These are phyloP conservation scores for Girardinus metallicus DNA, from an alignment of 2,797 vertebrate genomes.

Conservation along the genomic window DNA sequence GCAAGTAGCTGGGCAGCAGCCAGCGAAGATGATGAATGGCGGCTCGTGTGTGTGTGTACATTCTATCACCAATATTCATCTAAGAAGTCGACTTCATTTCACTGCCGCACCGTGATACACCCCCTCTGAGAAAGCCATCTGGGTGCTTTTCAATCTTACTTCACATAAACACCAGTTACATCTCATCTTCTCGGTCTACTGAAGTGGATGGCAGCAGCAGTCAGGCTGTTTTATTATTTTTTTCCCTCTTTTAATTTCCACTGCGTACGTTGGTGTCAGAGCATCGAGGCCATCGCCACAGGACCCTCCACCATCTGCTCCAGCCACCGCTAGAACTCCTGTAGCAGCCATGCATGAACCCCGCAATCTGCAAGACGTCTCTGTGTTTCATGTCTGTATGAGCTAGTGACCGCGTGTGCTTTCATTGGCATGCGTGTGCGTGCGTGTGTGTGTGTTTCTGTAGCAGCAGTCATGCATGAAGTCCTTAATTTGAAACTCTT, in stretches of 20 bases:
- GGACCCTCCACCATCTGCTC: constrained; percentile 76
- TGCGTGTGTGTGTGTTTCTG: constrained; percentile 30
- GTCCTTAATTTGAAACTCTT: constrained; percentile 56
- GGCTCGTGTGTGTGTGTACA: constrained; percentile 34
- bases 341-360: constrained; percentile 76
- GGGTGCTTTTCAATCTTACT: constrained; percentile 48
- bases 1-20: constrained; percentile 72
- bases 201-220: constrained; percentile 49
- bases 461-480: constrained; percentile 64
- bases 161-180: constrained; percentile 67
- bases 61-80: constrained; percentile 66
- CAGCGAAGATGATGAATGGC: constrained; percentile 71
- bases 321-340: constrained; percentile 65
- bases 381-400: constrained; percentile 42
- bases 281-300: constrained; percentile 66
- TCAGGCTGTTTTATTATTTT: constrained; percentile 45
- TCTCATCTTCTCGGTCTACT: constrained; percentile 51
- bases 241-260: constrained; percentile 63
- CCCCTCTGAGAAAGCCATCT: constrained; percentile 52
- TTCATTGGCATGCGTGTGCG: constrained; percentile 22
- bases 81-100: constrained; percentile 69
- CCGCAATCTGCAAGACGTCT: constrained; percentile 73
- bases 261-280: constrained; percentile 68
- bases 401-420: constrained; percentile 14
- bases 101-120: constrained; percentile 15